Base-by-base conservation (phyloP, 2,113 vertebrate genomes). In the Lepus americanus region DNA sequence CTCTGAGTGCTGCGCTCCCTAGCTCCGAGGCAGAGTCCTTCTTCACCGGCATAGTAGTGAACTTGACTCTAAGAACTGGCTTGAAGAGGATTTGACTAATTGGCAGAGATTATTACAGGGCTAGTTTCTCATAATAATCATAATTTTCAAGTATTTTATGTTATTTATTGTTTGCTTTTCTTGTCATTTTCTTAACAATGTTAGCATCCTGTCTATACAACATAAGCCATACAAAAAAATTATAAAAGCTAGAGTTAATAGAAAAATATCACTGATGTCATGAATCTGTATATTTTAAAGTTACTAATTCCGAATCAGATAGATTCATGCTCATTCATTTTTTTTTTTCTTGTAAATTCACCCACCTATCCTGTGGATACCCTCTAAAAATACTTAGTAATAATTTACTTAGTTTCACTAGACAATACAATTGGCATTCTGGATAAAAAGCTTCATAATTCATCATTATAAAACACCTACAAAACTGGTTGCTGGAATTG, bases 371-470 rank as follows among this genome's bases (percentile, higher is more conserved):
- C 44, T 6, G 63, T 82, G 29, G 59, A 69, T n/a, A 16, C 10
- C 44, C 25, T 86, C 86, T 53, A 77, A 81, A 92, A 89, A 55
- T 86, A 85, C 69, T 90, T 90, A n/a, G 85, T 53, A 4, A n/a
- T 36, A 49, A 74, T 16, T 72, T 49, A 74, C 7, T n/a, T 67
- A 33, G 13, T 83, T 83, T 63, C 10, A 25, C 17, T 64, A 83
- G 59, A 23, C 19, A 11, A 9, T 87, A 17, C 55, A 76, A 23
- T 82, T 96, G 63, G 20, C 22, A 81, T 73, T 94, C 10, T 27
- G 53, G 94, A 85, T 4, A 89, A 20, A 90, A 87, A 63, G 29
- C 33, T 89, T 89, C 55, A 67, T 44, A 81, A 88, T 66, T 44
- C 44, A 44, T 44, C 44, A 44, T 44, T 44, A 44, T 44, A 44